These are phyloP conservation scores for Gnathonemus longibarbis DNA, from an alignment of 2,113 vertebrate genomes.

Conservation along the genomic window DNA sequence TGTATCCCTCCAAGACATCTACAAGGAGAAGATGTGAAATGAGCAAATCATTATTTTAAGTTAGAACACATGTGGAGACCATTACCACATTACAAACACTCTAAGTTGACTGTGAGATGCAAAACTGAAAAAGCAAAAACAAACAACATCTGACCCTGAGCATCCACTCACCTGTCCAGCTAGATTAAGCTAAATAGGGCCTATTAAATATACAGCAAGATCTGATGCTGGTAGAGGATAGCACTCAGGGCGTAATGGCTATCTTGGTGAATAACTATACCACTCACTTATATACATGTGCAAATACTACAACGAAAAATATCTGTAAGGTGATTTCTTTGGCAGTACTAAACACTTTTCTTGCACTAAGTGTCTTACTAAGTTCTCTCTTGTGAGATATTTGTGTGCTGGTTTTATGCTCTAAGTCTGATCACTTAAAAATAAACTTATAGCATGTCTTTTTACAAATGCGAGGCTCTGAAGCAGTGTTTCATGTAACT, in stretches of 20 bases:
- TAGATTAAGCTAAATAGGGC: background rate
- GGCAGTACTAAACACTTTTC: background rate
- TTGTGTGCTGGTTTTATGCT: background rate
- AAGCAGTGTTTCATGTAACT: background rate
- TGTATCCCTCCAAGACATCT: constrained; percentile 84
- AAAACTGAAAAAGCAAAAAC: background rate
- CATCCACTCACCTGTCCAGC: background rate
- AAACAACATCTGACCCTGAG: background rate
- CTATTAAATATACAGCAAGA: background rate
- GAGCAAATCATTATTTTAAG: background rate
- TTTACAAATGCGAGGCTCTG: background rate
- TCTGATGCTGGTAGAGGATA: background rate
- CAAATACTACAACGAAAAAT: background rate
- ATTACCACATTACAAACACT: background rate
- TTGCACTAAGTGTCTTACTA: background rate
- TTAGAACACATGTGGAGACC: background rate
- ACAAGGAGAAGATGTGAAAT: constrained; percentile 2
- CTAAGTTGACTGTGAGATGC: background rate
- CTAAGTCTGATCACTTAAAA: background rate
- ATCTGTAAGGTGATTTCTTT: background rate
- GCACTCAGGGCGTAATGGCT: background rate
- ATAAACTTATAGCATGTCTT: background rate
- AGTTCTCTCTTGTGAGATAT: background rate
- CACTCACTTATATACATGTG: background rate
- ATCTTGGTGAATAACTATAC: background rate